phyloP scores from a whole-genome alignment of 2,888 invertebrate genomes.

The Agonopterix alstromeriana region DNA sequence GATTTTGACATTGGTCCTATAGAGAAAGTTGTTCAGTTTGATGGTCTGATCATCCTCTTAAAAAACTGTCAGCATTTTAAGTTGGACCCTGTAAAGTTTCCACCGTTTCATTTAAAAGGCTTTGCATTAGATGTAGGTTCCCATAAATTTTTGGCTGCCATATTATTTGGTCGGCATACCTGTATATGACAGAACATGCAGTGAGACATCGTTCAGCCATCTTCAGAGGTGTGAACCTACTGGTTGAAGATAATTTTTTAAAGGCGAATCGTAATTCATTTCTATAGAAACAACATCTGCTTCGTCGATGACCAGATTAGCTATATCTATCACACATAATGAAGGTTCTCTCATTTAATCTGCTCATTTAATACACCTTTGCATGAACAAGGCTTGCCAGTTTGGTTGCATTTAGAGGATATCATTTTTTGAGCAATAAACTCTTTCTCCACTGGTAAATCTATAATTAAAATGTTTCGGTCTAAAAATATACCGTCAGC shows the following conservation, averaged over 20 bases:
- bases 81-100: no score
- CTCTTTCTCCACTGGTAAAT: conserved; percentile 91
- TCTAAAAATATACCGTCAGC: conserved; percentile 94
- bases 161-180: conserved; percentile 90
- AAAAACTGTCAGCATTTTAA: no score
- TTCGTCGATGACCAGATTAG: conserved; percentile 93
- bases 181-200: conserved; percentile 84
- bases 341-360: no score
- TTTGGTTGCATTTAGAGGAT: conserved; percentile 88
- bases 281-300: conserved; percentile 91
- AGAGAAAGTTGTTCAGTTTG: no score
- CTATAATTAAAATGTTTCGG: conserved; percentile 88
- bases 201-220: conserved; percentile 81
- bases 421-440: conserved; percentile 92
- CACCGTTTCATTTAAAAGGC: conserved; percentile 71
- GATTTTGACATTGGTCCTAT: no score
- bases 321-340: conserved; percentile 90
- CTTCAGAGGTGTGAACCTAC: conserved; percentile 36
- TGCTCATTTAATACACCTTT: conserved; percentile 92
- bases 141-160: conserved; percentile 88
- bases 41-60: no score
- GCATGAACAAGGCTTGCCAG: conserved; percentile 91
- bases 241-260: conserved; percentile 47
- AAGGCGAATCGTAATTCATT: conserved; percentile 64
- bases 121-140: conserved; percentile 79